Evolutionary conservation across 2,797 vertebrate species (phyloP).

Genomic region (Carapus acus): DNA sequence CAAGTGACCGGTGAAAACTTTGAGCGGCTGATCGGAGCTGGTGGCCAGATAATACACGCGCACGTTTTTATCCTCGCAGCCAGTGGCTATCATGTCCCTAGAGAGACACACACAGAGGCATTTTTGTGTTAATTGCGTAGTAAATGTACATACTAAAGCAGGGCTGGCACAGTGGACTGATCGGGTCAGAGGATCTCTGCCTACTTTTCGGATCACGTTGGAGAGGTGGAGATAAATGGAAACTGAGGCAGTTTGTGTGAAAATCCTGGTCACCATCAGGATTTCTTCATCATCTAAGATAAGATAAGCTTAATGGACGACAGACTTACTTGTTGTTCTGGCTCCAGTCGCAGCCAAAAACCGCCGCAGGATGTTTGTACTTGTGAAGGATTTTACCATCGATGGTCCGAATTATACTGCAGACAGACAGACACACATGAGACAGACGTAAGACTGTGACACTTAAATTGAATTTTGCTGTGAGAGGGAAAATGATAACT

Average conservation of each 20-base stretch:
- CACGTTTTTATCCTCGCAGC: conserved; percentile 94
- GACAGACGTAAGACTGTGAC: not conserved
- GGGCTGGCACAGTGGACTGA: too few relatives aligned
- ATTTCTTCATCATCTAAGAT: too few relatives aligned
- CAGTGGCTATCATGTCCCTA: conserved; percentile 98
- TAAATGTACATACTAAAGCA: too few relatives aligned
- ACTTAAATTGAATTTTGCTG: too few relatives aligned
- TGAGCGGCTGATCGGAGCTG: conserved; percentile 92
- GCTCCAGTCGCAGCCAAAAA: conserved; percentile 98
- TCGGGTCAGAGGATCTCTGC: too few relatives aligned
- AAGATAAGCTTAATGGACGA: not conserved
- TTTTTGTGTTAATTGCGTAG: too few relatives aligned
- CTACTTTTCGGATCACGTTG: too few relatives aligned
- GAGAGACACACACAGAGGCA: not conserved
- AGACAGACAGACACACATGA: conserved; percentile 26
- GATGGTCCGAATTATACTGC: conserved; percentile 89
- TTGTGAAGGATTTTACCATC: conserved; percentile 92
- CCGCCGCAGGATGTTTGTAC: conserved; percentile 93
- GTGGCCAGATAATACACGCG: conserved; percentile 94
- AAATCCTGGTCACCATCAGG: too few relatives aligned
- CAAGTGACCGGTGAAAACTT: conserved; percentile 89
- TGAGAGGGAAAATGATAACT: conserved; percentile 42
- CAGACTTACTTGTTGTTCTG: conserved; percentile 92
- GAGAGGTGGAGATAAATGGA: too few relatives aligned
- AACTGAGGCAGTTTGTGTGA: too few relatives aligned